Evolutionary conservation across 2,113 vertebrate genomes (phyloP), one percentile per base, ranked within the genome.

Genomic region (Gymnocephalus cernua): DNA sequence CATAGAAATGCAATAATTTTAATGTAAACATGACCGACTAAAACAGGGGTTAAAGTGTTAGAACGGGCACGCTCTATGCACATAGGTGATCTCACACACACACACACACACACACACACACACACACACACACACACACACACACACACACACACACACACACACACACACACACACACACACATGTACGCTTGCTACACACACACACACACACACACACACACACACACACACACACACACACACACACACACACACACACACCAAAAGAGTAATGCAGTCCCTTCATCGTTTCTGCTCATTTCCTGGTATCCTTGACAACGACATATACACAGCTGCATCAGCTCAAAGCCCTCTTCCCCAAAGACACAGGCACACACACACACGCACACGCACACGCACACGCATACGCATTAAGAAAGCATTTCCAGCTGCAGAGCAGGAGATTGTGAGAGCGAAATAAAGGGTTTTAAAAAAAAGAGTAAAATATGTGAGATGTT

Each of bases 321-420:
- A 95, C 89, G 19, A 82, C 81, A 93, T 82, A 93, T 77, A 94
- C 92, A 94, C 93, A 93, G 94, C 94, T 95, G 95, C 83, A 77
- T 81, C 79, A 88, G 86, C 88, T 93, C 89, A 90, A 80, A 84
- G 15, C 82, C 38, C 29, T 48, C 72, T n/a, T 84, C 77, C 81
- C 83, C 38, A 90, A 70, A 59, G 67, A 76, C 77, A 77, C 54
- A 82, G 66, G 77, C 81, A 70, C 73, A 69, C 45, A 68, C 85
- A 63, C 72, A 79, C 45, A 82, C 78, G 62, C 80, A 79, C 53
- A 59, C 65, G 74, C 78, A 72, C 38, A 79, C 62, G 75, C 45
- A 80, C 80, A 75, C 77, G 73, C 47, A 62, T 58, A 72, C 77
- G 68, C 23, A 74, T 79, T 45, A 38, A 74, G 47, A 89, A 90